Evolutionary conservation across 2,113 vertebrate species (phyloP), one percentile per base, ranked within the genome.

Genomic region (Sylvietta virens): DNA sequence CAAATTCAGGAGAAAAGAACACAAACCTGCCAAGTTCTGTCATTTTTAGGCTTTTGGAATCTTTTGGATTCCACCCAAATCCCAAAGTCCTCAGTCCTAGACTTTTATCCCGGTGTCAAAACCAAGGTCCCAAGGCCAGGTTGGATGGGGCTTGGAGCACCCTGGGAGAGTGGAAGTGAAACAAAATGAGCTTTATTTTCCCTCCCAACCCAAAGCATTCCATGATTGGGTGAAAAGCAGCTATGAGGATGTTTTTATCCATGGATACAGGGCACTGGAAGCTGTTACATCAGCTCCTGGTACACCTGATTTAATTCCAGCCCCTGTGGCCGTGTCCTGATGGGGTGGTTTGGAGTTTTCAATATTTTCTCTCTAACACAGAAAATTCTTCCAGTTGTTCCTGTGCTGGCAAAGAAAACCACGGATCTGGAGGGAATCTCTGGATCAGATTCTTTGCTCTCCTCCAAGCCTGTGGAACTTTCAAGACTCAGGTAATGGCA

Each of bases 341-440:
- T 1, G 2, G 48, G 24, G 13, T 23, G 13, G 2, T 42, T 35
- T 57, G 66, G 31, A 24, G 5, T 7, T 13, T 28, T n/a, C 47
- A 40, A 6, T 13, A 6, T 67, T 86, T 61, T 15, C 33, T 26
- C 0, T 27, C 11, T 40, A 27, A 3, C 26, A 8, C 15, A 56
- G 33, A 18, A 70, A 45, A 28, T 40, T n/a, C 6, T 57, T 54
- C 33, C 48, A 30, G 39, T 24, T 57, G 9, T 87, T 65, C 27
- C 53, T 6, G 0, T 6, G 30, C 33, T 42, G 42, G 37, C 15
- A 37, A 27, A 39, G 31, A 3, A 71, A 54, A 12, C 4, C 17
- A 8, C 0, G 0, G n/a, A 28, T 17, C 7, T 8, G 13, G 51
- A 54, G 26, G 13, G 40, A 45, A 67, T 57, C 5, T 24, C 54